phyloP scores from a whole-genome alignment of 2,113 vertebrate genomes.

The Prunella himalayana region DNA sequence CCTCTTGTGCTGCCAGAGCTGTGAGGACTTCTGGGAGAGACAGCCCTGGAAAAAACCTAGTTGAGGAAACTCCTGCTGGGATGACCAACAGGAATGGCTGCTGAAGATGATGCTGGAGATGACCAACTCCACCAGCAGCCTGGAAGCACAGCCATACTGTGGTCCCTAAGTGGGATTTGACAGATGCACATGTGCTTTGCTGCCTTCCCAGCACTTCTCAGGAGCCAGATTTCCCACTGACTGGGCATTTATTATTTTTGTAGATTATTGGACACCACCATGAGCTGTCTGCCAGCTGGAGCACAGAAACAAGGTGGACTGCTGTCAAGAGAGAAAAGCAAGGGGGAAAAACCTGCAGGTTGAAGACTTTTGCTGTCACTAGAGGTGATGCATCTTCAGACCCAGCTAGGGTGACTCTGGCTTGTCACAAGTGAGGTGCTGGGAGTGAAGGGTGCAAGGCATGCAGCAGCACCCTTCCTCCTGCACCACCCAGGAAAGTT shows the following conservation, averaged over 20 bases:
- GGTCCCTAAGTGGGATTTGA: not conserved
- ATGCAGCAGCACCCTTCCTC: not conserved
- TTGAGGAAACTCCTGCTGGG: not conserved
- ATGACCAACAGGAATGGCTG: not conserved
- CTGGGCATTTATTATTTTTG: not conserved
- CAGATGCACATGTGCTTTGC: fast-evolving
- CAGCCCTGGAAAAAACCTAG: not conserved
- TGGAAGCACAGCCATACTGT: not conserved
- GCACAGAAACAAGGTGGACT: not conserved
- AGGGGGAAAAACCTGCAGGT: not conserved
- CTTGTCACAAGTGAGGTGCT: not conserved
- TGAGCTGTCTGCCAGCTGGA: not conserved
- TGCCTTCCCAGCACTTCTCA: not conserved
- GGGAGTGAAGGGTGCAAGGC: not conserved
- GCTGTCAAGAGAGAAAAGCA: not conserved
- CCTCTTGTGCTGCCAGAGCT: not conserved
- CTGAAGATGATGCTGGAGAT: not conserved
- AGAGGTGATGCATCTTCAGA: not conserved
- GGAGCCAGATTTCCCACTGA: not conserved
- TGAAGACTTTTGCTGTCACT: not conserved
- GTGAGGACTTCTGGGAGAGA: not conserved
- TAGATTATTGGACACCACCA: not conserved
- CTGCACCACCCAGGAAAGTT: not conserved
- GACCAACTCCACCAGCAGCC: not conserved
- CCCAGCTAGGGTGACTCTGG: not conserved